Conservation (phyloP, 2,113 vertebrate genomes). For the Periophthalmodon schlosseri region DNA sequence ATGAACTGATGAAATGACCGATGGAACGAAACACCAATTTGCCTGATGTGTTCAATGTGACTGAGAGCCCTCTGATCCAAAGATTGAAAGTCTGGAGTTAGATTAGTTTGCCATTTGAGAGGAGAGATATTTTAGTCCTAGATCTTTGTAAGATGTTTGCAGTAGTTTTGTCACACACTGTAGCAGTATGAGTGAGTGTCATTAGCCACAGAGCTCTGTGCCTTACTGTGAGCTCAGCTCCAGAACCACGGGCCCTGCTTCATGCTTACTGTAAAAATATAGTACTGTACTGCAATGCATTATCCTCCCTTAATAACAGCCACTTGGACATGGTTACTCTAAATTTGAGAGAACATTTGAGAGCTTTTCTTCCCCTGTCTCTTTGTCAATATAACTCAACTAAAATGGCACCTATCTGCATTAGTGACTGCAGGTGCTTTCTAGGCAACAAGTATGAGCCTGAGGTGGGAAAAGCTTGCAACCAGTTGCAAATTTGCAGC, state of each 20-base stretch:
- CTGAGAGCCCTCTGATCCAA: slow-evolving; percentile 53
- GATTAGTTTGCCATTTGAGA: slow-evolving; percentile 8
- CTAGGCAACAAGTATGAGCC: not conserved
- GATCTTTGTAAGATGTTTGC: slow-evolving; percentile 24
- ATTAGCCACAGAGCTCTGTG: slow-evolving; percentile 73
- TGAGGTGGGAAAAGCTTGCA: not conserved
- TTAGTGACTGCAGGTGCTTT: not conserved
- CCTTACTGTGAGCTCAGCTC: slow-evolving; percentile 74
- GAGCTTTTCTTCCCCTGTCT: not conserved
- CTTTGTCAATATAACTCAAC: not conserved
- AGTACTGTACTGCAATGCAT: not conserved
- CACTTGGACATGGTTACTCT: not conserved
- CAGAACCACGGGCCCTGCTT: slow-evolving; percentile 61
- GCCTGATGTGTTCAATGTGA: slow-evolving; percentile 21
- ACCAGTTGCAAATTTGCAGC: not conserved
- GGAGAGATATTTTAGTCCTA: slow-evolving; percentile 42
- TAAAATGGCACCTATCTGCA: not conserved
- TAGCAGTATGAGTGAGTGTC: slow-evolving; percentile 67
- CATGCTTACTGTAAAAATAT: slow-evolving; percentile 17
- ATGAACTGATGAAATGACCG: slow-evolving; percentile 1
- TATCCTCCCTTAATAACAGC: too few relatives aligned
- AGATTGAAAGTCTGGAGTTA: slow-evolving; percentile 1
- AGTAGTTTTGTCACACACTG: slow-evolving; percentile 42
- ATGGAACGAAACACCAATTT: slow-evolving; percentile 22
- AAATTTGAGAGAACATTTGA: not conserved